Base-by-base conservation (phyloP, 1,140 invertebrate genomes). In the Eriosoma lanigerum region DNA sequence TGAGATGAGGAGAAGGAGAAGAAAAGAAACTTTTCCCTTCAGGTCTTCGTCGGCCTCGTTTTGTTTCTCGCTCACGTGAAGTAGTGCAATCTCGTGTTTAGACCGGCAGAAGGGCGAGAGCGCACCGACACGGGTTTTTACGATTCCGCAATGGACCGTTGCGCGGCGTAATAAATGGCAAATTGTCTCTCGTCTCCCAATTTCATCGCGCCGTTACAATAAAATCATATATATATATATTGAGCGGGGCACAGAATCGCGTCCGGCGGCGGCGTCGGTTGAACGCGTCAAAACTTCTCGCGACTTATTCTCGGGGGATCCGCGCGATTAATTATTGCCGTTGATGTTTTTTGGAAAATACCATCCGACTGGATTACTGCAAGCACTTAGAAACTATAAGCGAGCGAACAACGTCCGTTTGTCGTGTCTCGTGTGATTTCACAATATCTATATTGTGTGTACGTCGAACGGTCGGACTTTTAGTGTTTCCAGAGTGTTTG, bases 21-120 rank as follows among this genome's bases (percentile, higher is more conserved):
- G 32, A 62, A 58, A 26, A 50, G 17, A 73, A 54, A 73, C 62
- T 56, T 58, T 76, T 58, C n/a, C 38, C 73, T 76, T 13, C 32
- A 8, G 32, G 29, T 56, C 52, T 76, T 76, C 24, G 54, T 58
- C 32, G 52, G 2, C 10, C 52, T 12, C 17, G n/a, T 75, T 56
- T 75, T 58, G 32, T n/a, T 56, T 17, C 12, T 2, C 29, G 44
- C 4, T 13, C 32, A 6, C 21, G 38, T 15, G 46, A 10, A 26
- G 12, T 38, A 56, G 52, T n/a, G 52, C 26, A 75, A 32, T 75
- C 9, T 75, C 19, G 29, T 58, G 24, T 72, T 72, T 32, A 26
- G 48, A n/a, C 17, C 17, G 24, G 44, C 26, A 48, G 17, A 70
- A 38, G 32, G 12, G 21, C 21, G n/a, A 32, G 19, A 15, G 44